Evolutionary conservation across 2,113 vertebrate species (phyloP).

Genomic region (Oxyruncus cristatus): DNA sequence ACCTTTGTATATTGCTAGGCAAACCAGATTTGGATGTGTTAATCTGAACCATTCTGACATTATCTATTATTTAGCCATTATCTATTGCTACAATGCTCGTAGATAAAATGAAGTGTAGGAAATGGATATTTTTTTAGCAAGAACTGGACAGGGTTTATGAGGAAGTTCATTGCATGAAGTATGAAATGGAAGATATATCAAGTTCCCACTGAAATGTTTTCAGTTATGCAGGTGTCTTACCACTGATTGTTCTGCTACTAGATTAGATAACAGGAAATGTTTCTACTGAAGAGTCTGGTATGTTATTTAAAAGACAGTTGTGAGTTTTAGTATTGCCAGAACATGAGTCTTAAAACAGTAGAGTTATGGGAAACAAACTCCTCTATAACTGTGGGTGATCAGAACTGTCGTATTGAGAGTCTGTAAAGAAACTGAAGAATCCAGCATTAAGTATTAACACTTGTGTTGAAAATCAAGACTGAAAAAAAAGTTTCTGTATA

Average conservation of each 20-base stretch:
- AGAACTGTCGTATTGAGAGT: not conserved
- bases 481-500: not conserved
- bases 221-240: not conserved
- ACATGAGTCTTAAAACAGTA: not conserved
- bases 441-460: not conserved
- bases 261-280: not conserved
- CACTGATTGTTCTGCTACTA: not conserved
- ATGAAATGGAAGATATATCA: not conserved
- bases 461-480: not conserved
- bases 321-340: not conserved
- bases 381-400: not conserved
- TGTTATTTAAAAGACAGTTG: not conserved
- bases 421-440: not conserved
- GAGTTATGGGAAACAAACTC: not conserved
- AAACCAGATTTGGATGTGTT: not conserved
- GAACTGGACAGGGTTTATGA: not conserved
- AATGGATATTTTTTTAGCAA: not conserved
- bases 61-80: not conserved
- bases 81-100: not conserved
- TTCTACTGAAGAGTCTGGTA: not conserved
- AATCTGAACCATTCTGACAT: not conserved
- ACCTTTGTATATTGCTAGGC: not conserved
- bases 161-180: not conserved
- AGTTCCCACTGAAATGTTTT: not conserved
- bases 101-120: not conserved